Evolutionary conservation across 2,888 invertebrate genomes (phyloP).

Genomic region (Acanthoscelides obtectus): DNA sequence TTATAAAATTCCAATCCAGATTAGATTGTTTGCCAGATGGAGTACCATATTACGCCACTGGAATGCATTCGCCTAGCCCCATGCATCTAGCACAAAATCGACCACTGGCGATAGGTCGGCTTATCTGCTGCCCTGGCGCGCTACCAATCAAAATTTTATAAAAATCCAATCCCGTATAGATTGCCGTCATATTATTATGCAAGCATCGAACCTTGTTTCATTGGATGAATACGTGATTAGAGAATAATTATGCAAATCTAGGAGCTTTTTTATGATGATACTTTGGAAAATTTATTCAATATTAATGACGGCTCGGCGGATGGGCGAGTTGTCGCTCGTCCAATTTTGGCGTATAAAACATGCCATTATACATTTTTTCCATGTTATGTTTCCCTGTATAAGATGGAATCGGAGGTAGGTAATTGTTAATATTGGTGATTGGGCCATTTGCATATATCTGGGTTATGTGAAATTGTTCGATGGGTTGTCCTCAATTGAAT

Average conservation of each 20-base stretch:
- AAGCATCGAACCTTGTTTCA: constrained; percentile 13
- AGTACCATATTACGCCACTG: neutral
- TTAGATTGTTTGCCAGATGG: no score
- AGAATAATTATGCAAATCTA: constrained; percentile 23
- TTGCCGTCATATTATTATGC: constrained; percentile 20
- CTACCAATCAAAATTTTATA: neutral
- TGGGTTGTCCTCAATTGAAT: no score
- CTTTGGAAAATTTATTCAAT: constrained; percentile 21
- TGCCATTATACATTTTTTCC: neutral
- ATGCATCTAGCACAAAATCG: neutral
- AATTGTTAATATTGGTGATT: neutral
- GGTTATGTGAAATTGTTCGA: neutral
- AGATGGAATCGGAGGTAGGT: neutral
- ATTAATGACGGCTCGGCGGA: constrained; percentile 12
- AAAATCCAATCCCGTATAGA: constrained; percentile 3
- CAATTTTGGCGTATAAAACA: constrained; percentile 17
- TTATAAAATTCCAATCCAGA: no score
- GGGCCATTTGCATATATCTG: neutral
- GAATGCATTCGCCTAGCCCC: neutral
- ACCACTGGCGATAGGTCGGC: neutral
- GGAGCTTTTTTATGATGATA: constrained; percentile 16
- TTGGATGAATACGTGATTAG: constrained; percentile 21
- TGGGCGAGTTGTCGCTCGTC: constrained; percentile 14
- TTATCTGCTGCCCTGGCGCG: neutral
- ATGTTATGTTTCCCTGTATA: neutral